Evolutionary conservation across 2,113 vertebrate genomes (phyloP), one percentile per base, ranked within the genome.

Genomic region (Ochotona curzoniae): DNA sequence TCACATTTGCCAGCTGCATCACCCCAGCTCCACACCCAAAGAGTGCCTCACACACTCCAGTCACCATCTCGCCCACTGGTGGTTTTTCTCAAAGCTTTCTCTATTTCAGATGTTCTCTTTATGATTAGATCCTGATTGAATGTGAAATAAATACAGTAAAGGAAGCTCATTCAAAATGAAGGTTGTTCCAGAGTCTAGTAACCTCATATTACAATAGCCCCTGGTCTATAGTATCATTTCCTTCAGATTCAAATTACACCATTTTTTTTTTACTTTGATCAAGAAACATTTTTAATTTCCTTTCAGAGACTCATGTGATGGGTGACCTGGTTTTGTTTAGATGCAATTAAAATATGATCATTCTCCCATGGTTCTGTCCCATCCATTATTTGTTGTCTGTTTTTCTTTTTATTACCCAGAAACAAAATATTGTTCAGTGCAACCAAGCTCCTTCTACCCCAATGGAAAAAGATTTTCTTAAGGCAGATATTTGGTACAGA

Each of bases 201-300:
- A 15, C 75, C 64, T 94, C 76, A 30, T 15, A 63, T 93, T 66
- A 85, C 20, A 30, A 47, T 54, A 25, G 21, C 26, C 49, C 14
- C 67, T 89, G 49, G 76, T 47, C 79, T 25, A 73, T 78, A 76
- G 67, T 93, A 93, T 54, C 69, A 17, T 28, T 71, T 95, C 38
- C 30, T 76, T 64, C 61, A 82, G 75, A 63, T 30, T 89, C 25
- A 71, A 71, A 64, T 44, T 93, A 93, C 35, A 28, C 15, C 28
- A 57, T 44, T 87, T 81, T 88, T 83, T 80, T 20, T n/a, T 49
- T 66, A 79, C 83, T 83, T 94, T 32, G 11, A 80, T 76, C 63
- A 75, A 69, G 47, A 93, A 89, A 79, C 21, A 96, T 76, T 93
- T 96, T 94, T 67, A 82, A 86, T 96, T 89, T 95, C 64, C 85